A percentile compares a stretch with the other conserved stretches of the same genome.
phyloP scores from a whole-genome alignment of 1,140 invertebrate species.

The Cepaea nemoralis region DNA sequence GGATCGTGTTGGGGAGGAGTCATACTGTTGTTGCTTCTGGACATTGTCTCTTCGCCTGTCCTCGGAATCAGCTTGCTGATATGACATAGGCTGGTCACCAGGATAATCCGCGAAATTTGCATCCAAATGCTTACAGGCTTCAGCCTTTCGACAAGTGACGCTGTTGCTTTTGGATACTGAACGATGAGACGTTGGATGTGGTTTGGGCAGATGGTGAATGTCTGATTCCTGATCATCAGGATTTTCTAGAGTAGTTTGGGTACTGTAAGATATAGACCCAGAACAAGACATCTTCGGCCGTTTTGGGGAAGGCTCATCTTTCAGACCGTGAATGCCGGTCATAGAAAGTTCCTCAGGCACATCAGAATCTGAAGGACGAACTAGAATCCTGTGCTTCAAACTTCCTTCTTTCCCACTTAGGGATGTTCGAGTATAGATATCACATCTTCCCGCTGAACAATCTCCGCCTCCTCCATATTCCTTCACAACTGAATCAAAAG shows the following conservation, averaged over 20 bases:
- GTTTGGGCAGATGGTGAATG: neutral
- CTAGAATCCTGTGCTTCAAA: slow-evolving; percentile 71
- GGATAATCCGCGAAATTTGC: neutral
- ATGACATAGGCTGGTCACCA: neutral
- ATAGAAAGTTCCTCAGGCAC: neutral
- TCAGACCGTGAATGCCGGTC: slow-evolving; percentile 13
- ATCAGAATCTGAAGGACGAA: slow-evolving; percentile 63
- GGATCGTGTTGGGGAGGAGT: slow-evolving; percentile 22
- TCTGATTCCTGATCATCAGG: neutral
- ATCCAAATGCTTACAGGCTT: neutral
- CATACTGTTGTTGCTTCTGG: neutral
- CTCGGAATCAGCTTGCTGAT: neutral
- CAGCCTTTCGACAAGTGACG: too few species aligned
- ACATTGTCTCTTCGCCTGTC: neutral
- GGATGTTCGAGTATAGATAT: neutral
- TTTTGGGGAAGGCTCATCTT: slow-evolving; percentile 57
- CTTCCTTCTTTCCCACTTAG: slow-evolving; percentile 70
- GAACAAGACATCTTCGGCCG: slow-evolving; percentile 48
- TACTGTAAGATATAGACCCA: neutral
- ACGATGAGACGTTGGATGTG: neutral
- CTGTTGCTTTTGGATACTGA: neutral
- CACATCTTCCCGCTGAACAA: neutral
- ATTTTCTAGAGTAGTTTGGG: neutral
- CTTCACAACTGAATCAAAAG: slow-evolving; percentile 37
- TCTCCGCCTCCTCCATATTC: slow-evolving; percentile 35